Evolutionary conservation across 2,888 invertebrate species (phyloP), one percentile per base, ranked within the genome.

Genomic region (Drosophila percnosoma): DNA sequence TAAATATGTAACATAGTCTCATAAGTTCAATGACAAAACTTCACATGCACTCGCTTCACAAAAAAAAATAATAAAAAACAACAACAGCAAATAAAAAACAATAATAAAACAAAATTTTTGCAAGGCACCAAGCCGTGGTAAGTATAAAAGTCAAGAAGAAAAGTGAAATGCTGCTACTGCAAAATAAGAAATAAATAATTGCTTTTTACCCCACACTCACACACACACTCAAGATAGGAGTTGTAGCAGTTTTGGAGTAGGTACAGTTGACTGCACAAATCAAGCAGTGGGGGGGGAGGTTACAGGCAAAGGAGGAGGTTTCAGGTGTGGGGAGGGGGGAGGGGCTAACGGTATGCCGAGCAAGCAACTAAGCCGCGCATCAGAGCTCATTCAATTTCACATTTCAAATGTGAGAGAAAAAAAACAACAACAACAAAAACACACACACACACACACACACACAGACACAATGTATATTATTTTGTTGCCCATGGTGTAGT

Each of bases 91-190:
- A 80, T 54, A 53, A 24, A 49, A 29, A 4, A 33, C 33, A 15
- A 53, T 34, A 53, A 53, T 15, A 34, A 24, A 34, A 78, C 24
- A 68, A 81, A 55, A 78, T 78, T 73, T 85, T 80, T 80, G 80
- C 77, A 83, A 80, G 61, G 70, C 83, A 80, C 73, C 64, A 67
- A 67, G 55, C 70, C 54, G 68, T 65, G 62, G 15, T 59, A 62
- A 58, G 34, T 53, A 21, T 52, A 60, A 72, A 87, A 65, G 71
- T 61, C 67, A 55, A 58, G 68, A 68, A 74, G 67, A 84, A 84
- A 87, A 84, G 84, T 87, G 84, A 84, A 84, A 84, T 85, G 89
- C 82, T 73, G 72, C 67, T 73, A 63, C 67, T 62, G 49, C 55
- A 55, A 55, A 53, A 42, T 48, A 74, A 61, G 61, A 75, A 68